Evolutionary conservation across 2,888 invertebrate genomes (phyloP), one percentile per base, ranked within the genome.

Genomic region (Sclerodermus sp.): DNA sequence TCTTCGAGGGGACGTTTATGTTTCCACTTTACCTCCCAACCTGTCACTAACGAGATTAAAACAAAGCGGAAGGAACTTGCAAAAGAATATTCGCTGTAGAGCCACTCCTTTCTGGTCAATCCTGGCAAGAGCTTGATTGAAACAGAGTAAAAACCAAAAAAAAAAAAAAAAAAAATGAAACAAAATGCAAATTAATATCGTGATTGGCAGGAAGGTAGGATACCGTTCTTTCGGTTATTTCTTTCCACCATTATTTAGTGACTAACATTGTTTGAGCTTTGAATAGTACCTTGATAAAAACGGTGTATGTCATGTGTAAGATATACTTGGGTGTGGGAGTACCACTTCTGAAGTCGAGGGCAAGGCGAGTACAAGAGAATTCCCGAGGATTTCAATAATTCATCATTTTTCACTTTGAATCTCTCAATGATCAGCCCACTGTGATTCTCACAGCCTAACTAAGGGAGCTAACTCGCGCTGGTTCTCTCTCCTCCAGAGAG

Each of bases 231-330:
- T 73, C 69, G 68, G 68, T 74, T 74, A 70, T 67, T 73, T 71
- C 66, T 69, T 72, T 71, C 74, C 75, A 77, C 74, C 73, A 76
- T 77, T 74, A 77, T 70, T 71, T 77, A 77, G 77, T 77, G 73
- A 77, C 76, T 77, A 77, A 77, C 77, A 76, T 76, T 76, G 77
- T 77, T 77, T 76, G 76, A 77, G 77, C 77, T 77, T 77, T 70
- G 73, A 74, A 73, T 77, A 77, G 77, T 77, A 76, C 71, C 70
- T 76, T 76, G 67, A 76, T 76, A 70, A 75, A 75, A 73, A 72
- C 73, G 76, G 75, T 77, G 72, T 77, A 76, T 77, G 77, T 77
- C 76, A 77, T 77, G 77, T 77, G 77, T 77, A 77, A 77, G 71
- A 74, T 76, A 76, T 73, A 73, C 73, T 73, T 77, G 76, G 76